Percentiles rank a stretch among this genome's conserved stretches.
These are phyloP conservation scores for Macrotus californicus DNA, from an alignment of 2,113 vertebrate genomes.

Conservation along the genomic window DNA sequence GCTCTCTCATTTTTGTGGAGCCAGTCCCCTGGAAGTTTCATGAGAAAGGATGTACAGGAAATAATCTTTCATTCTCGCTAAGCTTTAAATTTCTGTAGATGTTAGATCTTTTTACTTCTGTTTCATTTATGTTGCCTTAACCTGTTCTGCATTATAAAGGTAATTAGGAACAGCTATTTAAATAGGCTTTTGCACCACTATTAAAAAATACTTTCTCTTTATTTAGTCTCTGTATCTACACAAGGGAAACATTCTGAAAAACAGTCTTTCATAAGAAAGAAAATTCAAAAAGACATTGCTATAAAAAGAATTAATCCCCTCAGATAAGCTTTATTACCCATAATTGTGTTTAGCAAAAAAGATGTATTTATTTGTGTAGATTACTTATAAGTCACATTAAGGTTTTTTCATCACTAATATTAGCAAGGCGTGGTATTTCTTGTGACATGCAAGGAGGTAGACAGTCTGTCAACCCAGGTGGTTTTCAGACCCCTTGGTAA, in stretches of 20 bases:
- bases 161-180: not conserved
- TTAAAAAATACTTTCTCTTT: not conserved
- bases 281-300: not conserved
- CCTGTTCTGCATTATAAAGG: not conserved
- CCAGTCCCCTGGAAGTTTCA: not conserved
- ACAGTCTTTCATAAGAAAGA: not conserved
- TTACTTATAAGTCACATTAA: not conserved
- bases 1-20: not conserved
- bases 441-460: not conserved
- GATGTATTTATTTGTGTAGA: not conserved
- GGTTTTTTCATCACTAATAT: not conserved
- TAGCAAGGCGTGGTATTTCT: not conserved
- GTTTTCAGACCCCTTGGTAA: not conserved
- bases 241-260: not conserved
- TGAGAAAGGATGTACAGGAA: not conserved
- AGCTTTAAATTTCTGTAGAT: not conserved
- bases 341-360: not conserved
- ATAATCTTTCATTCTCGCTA: not conserved
- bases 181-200: not conserved
- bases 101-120: not conserved
- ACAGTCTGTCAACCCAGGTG: not conserved
- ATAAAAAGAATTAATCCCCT: not conserved
- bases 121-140: not conserved
- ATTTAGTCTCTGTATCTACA: not conserved
- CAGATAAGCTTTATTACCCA: not conserved